Evolutionary conservation across 2,113 vertebrate species (phyloP).

Genomic region (Bufo gargarizans): DNA sequence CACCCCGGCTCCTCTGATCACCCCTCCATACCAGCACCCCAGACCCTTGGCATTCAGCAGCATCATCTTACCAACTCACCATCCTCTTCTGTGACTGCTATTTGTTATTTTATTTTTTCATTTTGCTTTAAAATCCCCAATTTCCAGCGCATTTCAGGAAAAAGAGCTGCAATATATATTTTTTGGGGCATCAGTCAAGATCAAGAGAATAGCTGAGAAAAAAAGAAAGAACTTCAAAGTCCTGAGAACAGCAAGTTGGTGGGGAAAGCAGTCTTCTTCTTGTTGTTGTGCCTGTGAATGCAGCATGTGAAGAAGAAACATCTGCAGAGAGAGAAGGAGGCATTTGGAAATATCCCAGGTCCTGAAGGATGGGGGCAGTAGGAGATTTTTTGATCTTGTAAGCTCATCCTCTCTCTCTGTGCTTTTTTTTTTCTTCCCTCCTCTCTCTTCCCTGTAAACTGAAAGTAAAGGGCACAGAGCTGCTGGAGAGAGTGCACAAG

Average conservation of each 20-base stretch:
- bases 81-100: slow-evolving; percentile 65
- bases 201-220: slow-evolving; percentile 61
- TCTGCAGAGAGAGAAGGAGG: slow-evolving; percentile 70
- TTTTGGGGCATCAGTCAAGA: slow-evolving; percentile 18
- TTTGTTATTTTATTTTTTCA: slow-evolving; percentile 16
- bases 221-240: slow-evolving; percentile 66
- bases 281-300: slow-evolving; percentile 62
- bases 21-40: slow-evolving; percentile 66
- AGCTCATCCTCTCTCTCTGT: slow-evolving; percentile 64
- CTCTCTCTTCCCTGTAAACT: slow-evolving; percentile 62
- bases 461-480: slow-evolving; percentile 65
- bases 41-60: slow-evolving; percentile 70
- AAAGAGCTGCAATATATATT: slow-evolving; percentile 20
- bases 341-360: slow-evolving; percentile 70
- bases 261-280: slow-evolving; percentile 63
- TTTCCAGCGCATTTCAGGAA: slow-evolving; percentile 64
- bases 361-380: slow-evolving; percentile 67
- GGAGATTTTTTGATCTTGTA: slow-evolving; percentile 69
- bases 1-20: slow-evolving; percentile 66
- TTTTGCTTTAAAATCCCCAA: slow-evolving; percentile 55
- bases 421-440: slow-evolving; percentile 59
- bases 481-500: slow-evolving; percentile 62
- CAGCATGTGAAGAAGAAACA: slow-evolving; percentile 67
- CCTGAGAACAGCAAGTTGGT: slow-evolving; percentile 62
- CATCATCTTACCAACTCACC: slow-evolving; percentile 79